Evolutionary conservation across 2,113 vertebrate genomes (phyloP).

Genomic region (Malurus cyaneus): DNA sequence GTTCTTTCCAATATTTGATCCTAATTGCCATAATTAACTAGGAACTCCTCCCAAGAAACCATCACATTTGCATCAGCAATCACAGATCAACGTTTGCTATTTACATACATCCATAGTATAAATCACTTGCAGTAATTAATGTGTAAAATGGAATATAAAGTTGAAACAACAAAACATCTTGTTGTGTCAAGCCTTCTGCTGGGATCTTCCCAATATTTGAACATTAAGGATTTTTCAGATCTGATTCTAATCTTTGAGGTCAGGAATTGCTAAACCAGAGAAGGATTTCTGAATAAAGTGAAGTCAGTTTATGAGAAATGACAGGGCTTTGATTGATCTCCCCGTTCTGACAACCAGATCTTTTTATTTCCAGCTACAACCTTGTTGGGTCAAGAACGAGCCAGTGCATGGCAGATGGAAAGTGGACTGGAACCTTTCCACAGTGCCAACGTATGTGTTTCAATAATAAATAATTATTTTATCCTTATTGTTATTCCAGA

Average conservation of each 20-base stretch:
- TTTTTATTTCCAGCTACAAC: constrained; percentile 74
- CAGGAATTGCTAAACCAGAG: neutral
- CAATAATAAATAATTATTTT: neutral
- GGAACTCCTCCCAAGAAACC: neutral
- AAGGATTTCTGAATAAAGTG: neutral
- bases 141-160: neutral
- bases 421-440: constrained; percentile 78
- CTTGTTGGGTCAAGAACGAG: constrained; percentile 72
- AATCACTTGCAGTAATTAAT: neutral
- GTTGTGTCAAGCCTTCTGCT: neutral
- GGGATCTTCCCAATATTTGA: neutral
- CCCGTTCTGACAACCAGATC: neutral
- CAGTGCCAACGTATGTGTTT: constrained; percentile 79
- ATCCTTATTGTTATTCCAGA: neutral
- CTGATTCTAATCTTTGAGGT: neutral
- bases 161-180: neutral
- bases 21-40: neutral
- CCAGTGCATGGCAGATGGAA: constrained; percentile 78
- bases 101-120: neutral
- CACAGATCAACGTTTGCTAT: neutral
- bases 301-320: neutral
- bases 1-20: neutral
- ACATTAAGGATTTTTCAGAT: neutral
- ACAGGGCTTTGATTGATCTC: neutral
- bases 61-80: neutral